A percentile compares a stretch with the other conserved stretches of the same genome.
Conservation (phyloP, 2,888 invertebrate species). For the Serrognathus titanus region DNA sequence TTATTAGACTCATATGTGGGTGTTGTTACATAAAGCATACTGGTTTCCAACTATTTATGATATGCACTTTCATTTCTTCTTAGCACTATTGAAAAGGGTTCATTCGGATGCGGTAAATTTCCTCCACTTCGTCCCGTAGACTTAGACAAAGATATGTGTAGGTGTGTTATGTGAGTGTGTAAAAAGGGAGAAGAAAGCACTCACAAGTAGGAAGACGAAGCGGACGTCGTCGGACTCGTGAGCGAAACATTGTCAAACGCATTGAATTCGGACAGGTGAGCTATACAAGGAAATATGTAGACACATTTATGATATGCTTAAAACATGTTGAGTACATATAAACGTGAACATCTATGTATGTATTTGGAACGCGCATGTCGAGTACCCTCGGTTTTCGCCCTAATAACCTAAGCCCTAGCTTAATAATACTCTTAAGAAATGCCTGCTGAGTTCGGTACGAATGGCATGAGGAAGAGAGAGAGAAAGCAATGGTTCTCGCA, state of each 20-base stretch:
- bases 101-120: neutral
- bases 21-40: no score
- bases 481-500: neutral
- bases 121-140: neutral
- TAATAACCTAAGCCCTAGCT: neutral
- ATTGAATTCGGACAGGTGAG: conserved; percentile 39
- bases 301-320: conserved; percentile 41
- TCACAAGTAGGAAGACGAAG: neutral
- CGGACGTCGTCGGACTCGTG: conserved; percentile 6
- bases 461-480: neutral
- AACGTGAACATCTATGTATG: conserved; percentile 33
- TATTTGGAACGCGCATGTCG: conserved; percentile 25
- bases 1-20: no score
- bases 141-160: conserved; percentile 3
- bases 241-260: conserved; percentile 38
- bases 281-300: conserved; percentile 32
- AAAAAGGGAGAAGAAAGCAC: conserved; percentile 9
- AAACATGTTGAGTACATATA: conserved; percentile 39
- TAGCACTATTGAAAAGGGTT: no score
- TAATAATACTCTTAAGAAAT: neutral
- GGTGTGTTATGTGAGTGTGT: neutral
- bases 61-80: no score
- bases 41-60: no score
- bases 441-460: no score
- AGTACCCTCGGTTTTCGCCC: conserved; percentile 12